Evolutionary conservation across 1,140 invertebrate species (phyloP).

Genomic region (Asobara japonica): DNA sequence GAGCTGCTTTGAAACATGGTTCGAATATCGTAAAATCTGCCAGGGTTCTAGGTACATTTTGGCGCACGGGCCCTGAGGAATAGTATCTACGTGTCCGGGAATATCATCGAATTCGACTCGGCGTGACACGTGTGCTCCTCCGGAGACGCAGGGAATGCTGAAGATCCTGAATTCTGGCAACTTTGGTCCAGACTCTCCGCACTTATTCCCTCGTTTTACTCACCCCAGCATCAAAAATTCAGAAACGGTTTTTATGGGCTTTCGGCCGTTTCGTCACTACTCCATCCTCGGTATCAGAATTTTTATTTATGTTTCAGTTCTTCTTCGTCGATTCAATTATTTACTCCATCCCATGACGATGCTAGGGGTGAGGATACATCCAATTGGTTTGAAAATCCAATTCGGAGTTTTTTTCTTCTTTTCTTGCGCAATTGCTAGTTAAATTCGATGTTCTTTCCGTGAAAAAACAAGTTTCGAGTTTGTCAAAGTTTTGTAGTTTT

Average conservation of each 20-base stretch:
- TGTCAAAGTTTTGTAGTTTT: too few species aligned
- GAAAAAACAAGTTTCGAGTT: too few species aligned
- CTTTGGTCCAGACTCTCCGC: background rate
- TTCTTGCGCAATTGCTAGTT: background rate
- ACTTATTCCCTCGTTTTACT: background rate
- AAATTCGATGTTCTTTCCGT: background rate
- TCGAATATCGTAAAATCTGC: too few species aligned
- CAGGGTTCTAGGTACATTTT: too few species aligned
- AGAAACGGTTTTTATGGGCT: constrained; percentile 17
- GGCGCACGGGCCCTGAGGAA: too few species aligned
- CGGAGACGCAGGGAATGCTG: background rate
- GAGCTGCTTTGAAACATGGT: too few species aligned
- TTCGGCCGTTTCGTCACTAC: constrained; percentile 25
- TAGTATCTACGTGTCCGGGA: background rate
- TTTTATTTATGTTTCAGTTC: background rate
- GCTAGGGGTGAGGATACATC: background rate
- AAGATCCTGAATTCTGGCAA: background rate
- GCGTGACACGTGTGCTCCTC: background rate
- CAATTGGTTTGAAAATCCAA: background rate
- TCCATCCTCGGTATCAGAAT: background rate
- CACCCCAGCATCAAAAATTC: constrained; percentile 18
- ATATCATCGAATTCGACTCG: background rate
- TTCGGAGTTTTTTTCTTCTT: too few species aligned
- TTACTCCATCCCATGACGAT: background rate
- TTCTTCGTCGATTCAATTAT: constrained; percentile 16